Base-by-base conservation (phyloP, 35 echinoderm and acorn worm species). In the Eucidaris tribuloides region DNA sequence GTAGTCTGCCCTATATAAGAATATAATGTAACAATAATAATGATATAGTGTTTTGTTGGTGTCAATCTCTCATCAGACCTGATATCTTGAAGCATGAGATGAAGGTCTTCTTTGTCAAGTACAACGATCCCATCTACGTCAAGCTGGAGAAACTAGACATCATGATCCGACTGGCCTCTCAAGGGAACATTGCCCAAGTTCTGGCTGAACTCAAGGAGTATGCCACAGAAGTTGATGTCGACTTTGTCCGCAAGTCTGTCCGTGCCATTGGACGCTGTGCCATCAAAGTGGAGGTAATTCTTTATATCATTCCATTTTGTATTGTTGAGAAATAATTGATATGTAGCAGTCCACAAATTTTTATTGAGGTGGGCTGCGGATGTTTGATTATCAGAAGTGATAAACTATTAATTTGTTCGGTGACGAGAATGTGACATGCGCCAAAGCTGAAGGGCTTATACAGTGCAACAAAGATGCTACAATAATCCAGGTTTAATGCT, bases 71-170 rank as follows among this genome's bases (percentile, higher is more conserved):
- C 50, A 36, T 33, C 59, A 97, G 94, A 71, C 82, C 96, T 24
- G 96, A 99, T 37, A 99, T 99, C 46, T 71, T 99, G 56, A 99
- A 99, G 65, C 90, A 99, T 6, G 96, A 99, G 70, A 99, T 99
- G 96, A 99, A 99, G 37, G 96, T 99, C 19, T 99, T 99, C 91
- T 99, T 99, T 74, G 96, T 99, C 20, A 99, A 99, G 77, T 99
- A 99, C 91, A 99, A 99, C 20, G 96, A 99, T 78, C 96, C 96
- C 9, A 99, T 99, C 65, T 99, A 99, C 42, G 96, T 99, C 14
- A 99, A 99, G 38, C 83, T 99, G 45, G 96, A 99, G 91, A 99
- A 99, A 48, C 83, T 99, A 57, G 96, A 99, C 84, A 99, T 99
- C 87, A 99, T 99, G 96, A 99, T 99, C 78, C 90, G 96, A 79